Evolutionary conservation across 2,797 vertebrate species (phyloP), one percentile per base, ranked within the genome.

Genomic region (Centroberyx gerrardi): DNA sequence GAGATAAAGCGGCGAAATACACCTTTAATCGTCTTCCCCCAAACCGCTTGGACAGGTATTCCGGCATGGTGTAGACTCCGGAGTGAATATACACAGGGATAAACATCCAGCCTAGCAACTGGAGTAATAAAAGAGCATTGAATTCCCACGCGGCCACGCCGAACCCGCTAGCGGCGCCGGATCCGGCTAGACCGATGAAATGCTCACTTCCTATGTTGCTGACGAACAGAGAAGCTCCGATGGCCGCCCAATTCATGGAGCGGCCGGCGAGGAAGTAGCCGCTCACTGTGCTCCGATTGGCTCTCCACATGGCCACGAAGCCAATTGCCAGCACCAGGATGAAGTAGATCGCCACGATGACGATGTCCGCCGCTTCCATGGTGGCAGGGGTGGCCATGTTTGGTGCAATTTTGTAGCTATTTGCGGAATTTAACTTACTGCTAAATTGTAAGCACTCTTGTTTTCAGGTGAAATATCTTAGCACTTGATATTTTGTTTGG

Each of bases 171-270:
- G 96, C 95, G 5, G 97, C 97, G 68, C 97, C 97, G 2, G 97
- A 98, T 88, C 97, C 98, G 65, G 98, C 97, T 54, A 98, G 95
- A 86, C 98, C 97, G 85, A 99, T 98, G 93, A 99, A 99, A 91
- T 99, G 98, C 90, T 99, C 97, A 58, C 98, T 99, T 87, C 98
- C 98, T 68, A 99, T 99, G 95, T 99, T 99, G 95, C 98, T 99
- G 91, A 99, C 98, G 88, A 99, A 99, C 8, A 99, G 95, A 36
- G 98, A 98, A 53, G 97, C 97, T 69, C 98, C 97, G 17, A 98
- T 90, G 1, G 96, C 95, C 9, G 94, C 93, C 97, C 98, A 98
- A 62, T 96, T 97, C 97, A 99, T 98, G 83, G 96, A 96, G 87
- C 97, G 96, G 74, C 97, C 98, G 9, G 97, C 97, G 68, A 99